Conservation (phyloP, 1,140 invertebrate species). For the Drosophila jambulina region DNA sequence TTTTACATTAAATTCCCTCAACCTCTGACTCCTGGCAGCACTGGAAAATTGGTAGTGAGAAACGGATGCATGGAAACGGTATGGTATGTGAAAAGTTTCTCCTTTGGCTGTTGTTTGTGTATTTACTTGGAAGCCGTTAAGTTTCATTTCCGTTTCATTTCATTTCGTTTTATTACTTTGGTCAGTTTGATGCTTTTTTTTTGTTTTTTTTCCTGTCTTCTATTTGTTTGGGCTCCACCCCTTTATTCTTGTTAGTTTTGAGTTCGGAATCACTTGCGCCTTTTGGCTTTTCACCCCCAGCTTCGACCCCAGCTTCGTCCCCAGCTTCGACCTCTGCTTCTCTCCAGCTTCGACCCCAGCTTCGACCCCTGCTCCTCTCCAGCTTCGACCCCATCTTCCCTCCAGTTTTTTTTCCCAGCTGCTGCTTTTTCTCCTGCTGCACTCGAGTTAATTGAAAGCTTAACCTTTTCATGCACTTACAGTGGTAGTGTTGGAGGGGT, state of each 20-base stretch:
- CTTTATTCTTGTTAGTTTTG: slow-evolving; percentile 50
- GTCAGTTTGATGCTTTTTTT: slow-evolving; percentile 62
- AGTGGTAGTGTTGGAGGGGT: slow-evolving; percentile 6
- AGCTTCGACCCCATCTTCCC: neutral
- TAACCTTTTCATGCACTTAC: slow-evolving; percentile 65
- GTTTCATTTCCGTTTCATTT: slow-evolving; percentile 83
- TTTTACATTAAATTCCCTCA: neutral
- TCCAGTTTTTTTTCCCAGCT: neutral
- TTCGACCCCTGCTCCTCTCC: neutral
- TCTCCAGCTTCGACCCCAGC: neutral
- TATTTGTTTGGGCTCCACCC: slow-evolving; percentile 7
- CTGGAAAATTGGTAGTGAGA: slow-evolving; percentile 22
- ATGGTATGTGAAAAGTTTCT: slow-evolving; percentile 67
- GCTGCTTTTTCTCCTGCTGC: slow-evolving; percentile 16
- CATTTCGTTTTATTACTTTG: slow-evolving; percentile 79
- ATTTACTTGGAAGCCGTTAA: slow-evolving; percentile 79
- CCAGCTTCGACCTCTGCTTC: neutral
- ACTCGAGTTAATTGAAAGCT: slow-evolving; percentile 75
- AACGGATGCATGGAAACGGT: slow-evolving; percentile 46
- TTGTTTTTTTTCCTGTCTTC: neutral
- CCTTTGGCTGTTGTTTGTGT: slow-evolving; percentile 72
- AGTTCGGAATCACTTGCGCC: slow-evolving; percentile 46
- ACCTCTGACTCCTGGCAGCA: slow-evolving; percentile 10
- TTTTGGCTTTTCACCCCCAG: slow-evolving; percentile 7
- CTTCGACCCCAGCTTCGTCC: neutral